Conservation (phyloP, 1,140 invertebrate genomes). For the Pseudomyrmex cubaensis region DNA sequence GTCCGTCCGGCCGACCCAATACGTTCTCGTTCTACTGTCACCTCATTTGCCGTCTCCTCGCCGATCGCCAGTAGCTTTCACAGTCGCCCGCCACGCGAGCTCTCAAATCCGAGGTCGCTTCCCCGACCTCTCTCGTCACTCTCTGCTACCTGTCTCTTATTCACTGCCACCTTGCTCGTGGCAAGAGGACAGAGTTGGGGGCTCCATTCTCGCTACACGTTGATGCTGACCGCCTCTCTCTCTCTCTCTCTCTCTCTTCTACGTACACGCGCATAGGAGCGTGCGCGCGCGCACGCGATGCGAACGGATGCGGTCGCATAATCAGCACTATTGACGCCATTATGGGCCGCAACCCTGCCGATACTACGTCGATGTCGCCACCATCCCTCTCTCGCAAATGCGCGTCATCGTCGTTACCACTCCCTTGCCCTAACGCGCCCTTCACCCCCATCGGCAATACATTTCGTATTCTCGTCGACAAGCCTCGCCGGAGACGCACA, state of each 20-base stretch:
- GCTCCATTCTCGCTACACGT: conserved; percentile 32
- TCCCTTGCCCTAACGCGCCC: neutral
- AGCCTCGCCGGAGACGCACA: conserved; percentile 64
- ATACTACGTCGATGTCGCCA: conserved; percentile 27
- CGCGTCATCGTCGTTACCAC: conserved; percentile 60
- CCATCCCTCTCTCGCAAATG: conserved; percentile 70
- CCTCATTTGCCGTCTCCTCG: conserved; percentile 50
- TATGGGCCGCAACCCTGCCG: conserved; percentile 64
- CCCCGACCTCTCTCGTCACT: neutral
- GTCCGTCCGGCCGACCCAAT: conserved; percentile 8
- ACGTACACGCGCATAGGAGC: neutral
- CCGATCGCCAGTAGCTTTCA: conserved; percentile 45
- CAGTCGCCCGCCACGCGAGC: conserved; percentile 20
- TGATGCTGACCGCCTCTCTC: neutral
- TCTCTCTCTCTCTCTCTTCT: too few species aligned
- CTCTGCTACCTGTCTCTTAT: conserved; percentile 18
- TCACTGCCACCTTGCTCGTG: neutral
- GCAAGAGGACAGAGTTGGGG: neutral
- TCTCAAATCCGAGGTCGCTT: conserved; percentile 33
- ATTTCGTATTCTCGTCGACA: conserved; percentile 70
- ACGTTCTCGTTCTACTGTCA: conserved; percentile 51
- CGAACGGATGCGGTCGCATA: conserved; percentile 76
- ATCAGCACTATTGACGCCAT: conserved; percentile 82
- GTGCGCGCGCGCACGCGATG: neutral
- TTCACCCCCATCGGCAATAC: neutral